Evolutionary conservation across 2,888 invertebrate genomes (phyloP).

Genomic region (Anodontia alba): DNA sequence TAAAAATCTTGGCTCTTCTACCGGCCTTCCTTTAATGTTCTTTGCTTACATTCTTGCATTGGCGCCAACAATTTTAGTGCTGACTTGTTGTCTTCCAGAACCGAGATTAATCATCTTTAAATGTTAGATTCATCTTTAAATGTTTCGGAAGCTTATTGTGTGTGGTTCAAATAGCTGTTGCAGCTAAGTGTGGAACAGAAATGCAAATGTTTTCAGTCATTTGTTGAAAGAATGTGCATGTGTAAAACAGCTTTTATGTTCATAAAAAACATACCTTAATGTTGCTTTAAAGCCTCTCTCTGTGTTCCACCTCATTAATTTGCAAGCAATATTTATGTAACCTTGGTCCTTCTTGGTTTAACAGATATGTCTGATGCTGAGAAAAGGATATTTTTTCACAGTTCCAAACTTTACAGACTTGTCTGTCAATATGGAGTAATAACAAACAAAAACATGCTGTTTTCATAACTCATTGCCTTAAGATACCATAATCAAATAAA

Average conservation of each 20-base stretch:
- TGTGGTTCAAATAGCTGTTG: slow-evolving; percentile 4
- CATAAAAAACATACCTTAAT: background rate
- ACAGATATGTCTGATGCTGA: too few species aligned
- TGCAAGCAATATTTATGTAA: too few species aligned
- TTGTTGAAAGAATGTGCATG: background rate
- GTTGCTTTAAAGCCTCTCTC: too few species aligned
- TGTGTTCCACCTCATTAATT: too few species aligned
- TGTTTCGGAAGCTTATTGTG: background rate
- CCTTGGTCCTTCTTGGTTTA: too few species aligned
- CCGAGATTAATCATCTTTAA: slow-evolving; percentile 2
- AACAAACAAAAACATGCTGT: too few species aligned
- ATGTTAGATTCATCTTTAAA: slow-evolving; percentile 1
- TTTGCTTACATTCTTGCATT: background rate
- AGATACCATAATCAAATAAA: too few species aligned
- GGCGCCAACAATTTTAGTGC: background rate
- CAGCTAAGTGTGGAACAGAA: background rate
- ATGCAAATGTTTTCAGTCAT: background rate
- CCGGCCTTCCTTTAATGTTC: background rate
- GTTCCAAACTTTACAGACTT: too few species aligned
- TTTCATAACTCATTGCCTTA: too few species aligned
- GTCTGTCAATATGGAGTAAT: too few species aligned
- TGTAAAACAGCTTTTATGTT: background rate
- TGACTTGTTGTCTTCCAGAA: background rate
- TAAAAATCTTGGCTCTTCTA: background rate
- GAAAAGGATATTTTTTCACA: too few species aligned